phyloP scores from a whole-genome alignment of 2,797 vertebrate genomes.

The Morelia viridis region DNA sequence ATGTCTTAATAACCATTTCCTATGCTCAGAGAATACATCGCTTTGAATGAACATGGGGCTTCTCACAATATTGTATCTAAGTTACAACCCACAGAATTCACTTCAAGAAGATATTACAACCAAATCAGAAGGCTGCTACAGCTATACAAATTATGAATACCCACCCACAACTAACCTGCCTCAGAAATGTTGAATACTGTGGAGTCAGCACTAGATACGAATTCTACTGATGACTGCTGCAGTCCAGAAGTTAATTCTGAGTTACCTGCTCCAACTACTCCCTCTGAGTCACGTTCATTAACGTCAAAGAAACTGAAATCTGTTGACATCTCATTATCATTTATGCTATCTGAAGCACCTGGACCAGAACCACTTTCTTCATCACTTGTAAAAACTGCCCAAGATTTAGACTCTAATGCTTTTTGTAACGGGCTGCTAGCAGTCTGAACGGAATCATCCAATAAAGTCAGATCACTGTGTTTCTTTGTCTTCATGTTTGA shows the following conservation, averaged over 20 bases:
- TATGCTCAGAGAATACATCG: neutral
- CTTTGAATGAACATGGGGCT: neutral
- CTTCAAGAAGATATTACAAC: neutral
- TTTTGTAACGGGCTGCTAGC: constrained; percentile 62
- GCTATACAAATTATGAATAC: constrained; percentile 53
- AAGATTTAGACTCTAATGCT: constrained; percentile 69
- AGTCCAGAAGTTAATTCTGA: constrained; percentile 73
- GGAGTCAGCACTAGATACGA: constrained; percentile 73
- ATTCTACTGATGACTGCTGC: constrained; percentile 70
- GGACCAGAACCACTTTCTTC: constrained; percentile 93
- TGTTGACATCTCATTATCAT: constrained; percentile 93
- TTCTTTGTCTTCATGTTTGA: constrained; percentile 53
- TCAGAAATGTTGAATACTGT: constrained; percentile 78
- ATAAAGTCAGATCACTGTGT: constrained; percentile 69
- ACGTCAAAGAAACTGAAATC: constrained; percentile 93
- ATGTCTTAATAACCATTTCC: neutral
- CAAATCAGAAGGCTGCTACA: constrained; percentile 46
- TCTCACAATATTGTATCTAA: neutral
- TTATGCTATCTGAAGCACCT: constrained; percentile 81
- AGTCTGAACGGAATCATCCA: constrained; percentile 75
- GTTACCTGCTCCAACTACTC: constrained; percentile 87
- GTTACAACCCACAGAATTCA: neutral
- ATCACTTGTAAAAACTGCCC: constrained; percentile 79
- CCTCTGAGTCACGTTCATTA: constrained; percentile 82
- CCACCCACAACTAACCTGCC: constrained; percentile 79